Conservation (phyloP, 2,113 vertebrate species). For the Silurus asotus region DNA sequence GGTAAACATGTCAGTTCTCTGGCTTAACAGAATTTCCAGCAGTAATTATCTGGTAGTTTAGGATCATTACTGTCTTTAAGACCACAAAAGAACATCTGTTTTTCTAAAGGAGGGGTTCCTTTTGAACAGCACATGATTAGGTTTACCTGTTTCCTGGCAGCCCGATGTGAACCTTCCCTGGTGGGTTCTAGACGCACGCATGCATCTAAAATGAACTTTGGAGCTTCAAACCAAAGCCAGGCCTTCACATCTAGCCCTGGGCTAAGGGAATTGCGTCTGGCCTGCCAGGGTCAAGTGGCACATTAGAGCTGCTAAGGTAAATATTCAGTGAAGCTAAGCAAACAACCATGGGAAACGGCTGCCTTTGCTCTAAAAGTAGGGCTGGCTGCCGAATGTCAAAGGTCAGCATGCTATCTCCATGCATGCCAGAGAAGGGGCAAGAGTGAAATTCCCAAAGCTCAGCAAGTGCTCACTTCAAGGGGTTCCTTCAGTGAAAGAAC, state of each 20-base stretch:
- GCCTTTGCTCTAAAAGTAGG: slow-evolving; percentile 39
- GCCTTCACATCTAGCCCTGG: slow-evolving; percentile 67
- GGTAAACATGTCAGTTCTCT: slow-evolving; percentile 65
- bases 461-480: slow-evolving; percentile 21
- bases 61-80: slow-evolving; percentile 68
- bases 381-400: slow-evolving; percentile 53
- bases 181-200: slow-evolving; percentile 40
- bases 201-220: slow-evolving; percentile 63
- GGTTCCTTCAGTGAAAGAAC: neutral
- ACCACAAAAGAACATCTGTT: slow-evolving; percentile 58
- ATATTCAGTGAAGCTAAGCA: slow-evolving; percentile 46
- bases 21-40: slow-evolving; percentile 70
- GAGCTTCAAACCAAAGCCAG: slow-evolving; percentile 49
- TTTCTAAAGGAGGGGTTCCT: slow-evolving; percentile 50
- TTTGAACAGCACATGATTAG: slow-evolving; percentile 67
- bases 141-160: slow-evolving; percentile 68
- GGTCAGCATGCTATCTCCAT: slow-evolving; percentile 69
- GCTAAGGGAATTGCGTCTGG: slow-evolving; percentile 65
- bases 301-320: slow-evolving; percentile 68
- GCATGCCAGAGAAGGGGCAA: slow-evolving; percentile 61
- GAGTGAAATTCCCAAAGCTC: slow-evolving; percentile 33
- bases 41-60: slow-evolving; percentile 70
- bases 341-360: slow-evolving; percentile 62
- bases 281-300: slow-evolving; percentile 71
- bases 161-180: slow-evolving; percentile 51